Conservation (phyloP, 2,113 vertebrate species). For the Nothocercus nigrocapillus region DNA sequence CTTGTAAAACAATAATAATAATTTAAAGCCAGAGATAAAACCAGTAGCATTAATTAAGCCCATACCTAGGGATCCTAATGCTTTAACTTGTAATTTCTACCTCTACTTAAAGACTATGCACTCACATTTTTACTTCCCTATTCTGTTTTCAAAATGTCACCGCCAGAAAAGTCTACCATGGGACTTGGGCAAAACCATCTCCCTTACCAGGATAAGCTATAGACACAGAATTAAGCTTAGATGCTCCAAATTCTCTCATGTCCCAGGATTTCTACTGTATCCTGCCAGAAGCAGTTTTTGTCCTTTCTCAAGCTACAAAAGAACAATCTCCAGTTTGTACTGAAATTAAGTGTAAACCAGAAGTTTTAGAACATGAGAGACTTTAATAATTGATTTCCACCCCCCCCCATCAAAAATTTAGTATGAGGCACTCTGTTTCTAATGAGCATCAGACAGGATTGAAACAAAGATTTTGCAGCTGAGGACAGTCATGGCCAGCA, state of each 20-base stretch:
- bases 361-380: not conserved
- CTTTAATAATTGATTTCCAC: not conserved
- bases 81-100: not conserved
- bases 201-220: not conserved
- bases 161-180: not conserved
- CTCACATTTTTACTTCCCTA: not conserved
- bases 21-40: conserved; percentile 5
- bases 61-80: not conserved
- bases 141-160: not conserved
- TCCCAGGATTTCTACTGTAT: not conserved
- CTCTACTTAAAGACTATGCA: not conserved
- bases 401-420: not conserved
- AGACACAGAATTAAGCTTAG: not conserved
- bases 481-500: not conserved
- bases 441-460: not conserved
- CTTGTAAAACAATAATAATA: not conserved
- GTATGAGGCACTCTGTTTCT: not conserved
- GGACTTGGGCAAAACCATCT: not conserved
- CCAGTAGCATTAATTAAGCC: not conserved
- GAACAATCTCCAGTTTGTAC: not conserved
- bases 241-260: not conserved
- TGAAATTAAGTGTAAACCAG: not conserved
- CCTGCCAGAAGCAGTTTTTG: not conserved
- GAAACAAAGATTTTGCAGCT: not conserved
- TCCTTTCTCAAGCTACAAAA: not conserved